Evolutionary conservation across 2,888 invertebrate species (phyloP), one percentile per base, ranked within the genome.

Genomic region (Autographa pulchrina): DNA sequence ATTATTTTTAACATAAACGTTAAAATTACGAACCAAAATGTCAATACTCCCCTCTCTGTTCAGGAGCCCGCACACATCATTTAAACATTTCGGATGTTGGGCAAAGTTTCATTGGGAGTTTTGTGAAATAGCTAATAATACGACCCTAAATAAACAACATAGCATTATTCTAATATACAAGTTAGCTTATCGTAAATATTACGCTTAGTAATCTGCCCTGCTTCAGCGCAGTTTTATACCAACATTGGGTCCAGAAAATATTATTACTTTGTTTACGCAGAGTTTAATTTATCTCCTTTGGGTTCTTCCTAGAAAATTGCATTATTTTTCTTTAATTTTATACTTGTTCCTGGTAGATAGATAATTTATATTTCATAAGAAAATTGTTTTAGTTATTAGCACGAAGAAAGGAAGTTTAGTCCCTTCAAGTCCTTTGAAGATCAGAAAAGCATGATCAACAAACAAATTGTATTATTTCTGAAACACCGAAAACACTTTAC

Each of bases 91-190:
- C 66, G 32, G 71, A 66, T 41, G 54, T 71, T 65, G 52, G 58
- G 64, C 68, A 54, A 70, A 65, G 75, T 75, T 71, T 78, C 66
- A 78, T 60, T 80, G 63, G 58, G 58, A 74, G 68, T 72, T 84
- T 84, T 77, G 75, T 77, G 68, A 78, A 76, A 72, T 77, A 74
- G 68, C 61, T 83, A 80, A 68, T 73, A 80, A 68, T 68, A 69
- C 72, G 64, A 61, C 78, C 81, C 83, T 84, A 84, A 83, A 78
- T 78, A 83, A 83, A 84, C 83, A 82, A 72, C 72, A 72, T 77
- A 70, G 73, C 69, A 80, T 75, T 70, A 83, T 84, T 80, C 68
- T 78, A 75, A 82, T 79, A 75, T 70, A 66, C 74, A 67, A 73
- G 78, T 82, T 78, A 76, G 77, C 75, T 80, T 84, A 80, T 82